Evolutionary conservation across 1,140 invertebrate species (phyloP), one percentile per base, ranked within the genome.

Genomic region (Meteorus sp.): DNA sequence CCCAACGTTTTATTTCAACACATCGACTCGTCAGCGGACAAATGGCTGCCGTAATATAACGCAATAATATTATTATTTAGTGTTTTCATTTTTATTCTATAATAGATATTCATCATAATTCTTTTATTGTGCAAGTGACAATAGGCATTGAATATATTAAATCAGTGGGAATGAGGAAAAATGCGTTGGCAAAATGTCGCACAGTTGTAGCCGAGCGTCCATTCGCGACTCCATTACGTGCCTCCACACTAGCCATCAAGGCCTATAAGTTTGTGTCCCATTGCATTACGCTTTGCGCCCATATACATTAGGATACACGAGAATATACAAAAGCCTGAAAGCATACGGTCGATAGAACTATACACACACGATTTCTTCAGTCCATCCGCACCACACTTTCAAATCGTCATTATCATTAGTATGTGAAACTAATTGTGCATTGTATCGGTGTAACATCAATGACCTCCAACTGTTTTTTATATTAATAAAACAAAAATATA

Each of bases 231-330:
- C 56, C 56, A 58, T 58, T 60, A 60, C 52, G 59, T 60, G 59
- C 43, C 37, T 27, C 51, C 29, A 47, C 41, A 48, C 45, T n/a
- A 56, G 41, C 50, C 45, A 59, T 57, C 33, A 45, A 48, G 29
- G 29, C 45, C 35, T 27, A 29, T 37, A 51, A 33, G 64, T 64
- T 67, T 67, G 60, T 60, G 64, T 60, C n/a, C n/a, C n/a, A n/a
- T n/a, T n/a, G n/a, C n/a, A n/a, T n/a, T n/a, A n/a, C n/a, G n/a
- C n/a, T n/a, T n/a, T n/a, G n/a, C n/a, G n/a, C n/a, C n/a, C n/a
- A n/a, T 62, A 64, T 68, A 62, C 62, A 67, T 64, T 60, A 48
- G 55, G 57, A 43, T 62, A 39, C 44, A 56, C 43, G 9, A 5
- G 1, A 22, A 20, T 2, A 31, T 37, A 22, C 39, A 52, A 29